Base-by-base conservation (phyloP, 2,113 vertebrate genomes). In the Menidia beryllina region DNA sequence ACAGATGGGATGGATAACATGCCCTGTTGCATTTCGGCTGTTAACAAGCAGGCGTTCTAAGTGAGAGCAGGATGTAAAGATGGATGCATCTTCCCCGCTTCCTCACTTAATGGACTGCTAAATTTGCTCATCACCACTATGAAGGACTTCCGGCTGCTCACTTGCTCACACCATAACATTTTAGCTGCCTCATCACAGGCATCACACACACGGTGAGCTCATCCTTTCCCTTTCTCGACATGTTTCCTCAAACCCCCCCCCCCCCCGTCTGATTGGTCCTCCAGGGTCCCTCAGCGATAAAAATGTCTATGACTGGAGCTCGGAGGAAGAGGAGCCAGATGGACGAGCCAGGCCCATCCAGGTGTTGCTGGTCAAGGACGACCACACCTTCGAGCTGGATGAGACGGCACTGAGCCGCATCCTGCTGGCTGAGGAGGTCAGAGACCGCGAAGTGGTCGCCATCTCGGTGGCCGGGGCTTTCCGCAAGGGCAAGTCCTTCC, bases 401-500 rank as follows among this genome's bases (percentile, higher is more conserved):
- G 97, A 99, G 83, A 91, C 79, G 0, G 97, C 97, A 0, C 89
- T 99, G 63, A 96, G 94, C 79, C 95, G 94, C 43, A 98, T 99
- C 89, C 94, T 99, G 48, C 94, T 99, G 75, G 91, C 95, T 0
- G 96, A 98, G 86, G 95, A 96, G 21, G 94, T 99, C 86, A 88
- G 95, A 5, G 97, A 99, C 48, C 94, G 96, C 9, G 97, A 99
- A 68, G 97, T 99, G 0, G 98, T 98, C 50, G 95, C 96, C 2
- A 95, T 99, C 59, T 99, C 98, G 0, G 98, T 99, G 10, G 98
- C 98, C 2, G 98, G 98, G 67, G 97, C 98, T 23, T 99, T 99
- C 68, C 94, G 98, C 5, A 99, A 99, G 93, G 98, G 98, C 20
- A 99, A 99, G 77, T 99, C 98, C 0, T 99, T 99, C 89, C 95